Base-by-base conservation (phyloP, 2,888 invertebrate genomes). In the Mythimna vitellina region DNA sequence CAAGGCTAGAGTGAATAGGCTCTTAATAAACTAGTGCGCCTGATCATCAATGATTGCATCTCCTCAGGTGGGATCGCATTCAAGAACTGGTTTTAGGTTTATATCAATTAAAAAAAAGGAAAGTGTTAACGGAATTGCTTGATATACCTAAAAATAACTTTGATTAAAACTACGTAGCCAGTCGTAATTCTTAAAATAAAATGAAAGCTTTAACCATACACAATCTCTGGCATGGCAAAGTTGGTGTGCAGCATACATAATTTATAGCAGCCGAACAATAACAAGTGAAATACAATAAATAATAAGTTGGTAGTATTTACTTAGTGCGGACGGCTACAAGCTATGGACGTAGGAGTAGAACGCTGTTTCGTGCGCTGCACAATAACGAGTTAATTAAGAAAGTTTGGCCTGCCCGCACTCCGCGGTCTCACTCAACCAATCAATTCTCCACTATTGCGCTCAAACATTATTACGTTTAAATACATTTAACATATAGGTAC, bases 321-420 rank as follows among this genome's bases (percentile, higher is more conserved):
- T 79, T 76, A 80, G 77, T 83, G 78, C 57, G 73, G 68, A 79
- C 71, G 77, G 66, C 67, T 82, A 77, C 81, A 78, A 73, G 76
- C 73, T 82, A 83, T 79, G 77, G 80, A 75, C 63, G 74, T 64
- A 69, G 49, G 38, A 57, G 56, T 80, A 72, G 5, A 42, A 51
- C 57, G 46, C 46, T 74, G 71, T 68, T 87, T 81, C 85, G 87
- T 84, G 87, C 82, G 74, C 73, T 79, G 82, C 84, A 89, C 87
- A 87, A 89, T 90, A 88, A 89, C 85, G 87, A 89, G 88, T 89
- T 90, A 91, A 91, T 89, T 90, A 90, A 88, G 88, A 89, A 90
- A 91, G 88, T 90, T 90, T 81, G 83, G 83, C 78, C 73, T 73
- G 81, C 74, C 79, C 79, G 81, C 83, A 82, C 82, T 81, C 78